Conservation (phyloP, 2,888 invertebrate species). For the Conops quadrifasciatus region DNA sequence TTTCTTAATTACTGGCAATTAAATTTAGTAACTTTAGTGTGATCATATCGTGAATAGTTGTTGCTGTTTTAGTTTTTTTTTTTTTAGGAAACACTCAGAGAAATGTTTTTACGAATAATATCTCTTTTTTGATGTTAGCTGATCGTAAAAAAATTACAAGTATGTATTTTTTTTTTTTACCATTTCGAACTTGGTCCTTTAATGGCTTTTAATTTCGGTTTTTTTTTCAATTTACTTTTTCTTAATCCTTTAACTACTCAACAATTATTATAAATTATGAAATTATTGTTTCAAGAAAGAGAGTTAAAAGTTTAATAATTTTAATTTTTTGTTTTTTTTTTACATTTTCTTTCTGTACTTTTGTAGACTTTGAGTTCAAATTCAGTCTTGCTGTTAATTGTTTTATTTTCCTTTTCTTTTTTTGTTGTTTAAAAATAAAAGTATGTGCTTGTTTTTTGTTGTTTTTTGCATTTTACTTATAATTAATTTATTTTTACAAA, state of each 20-base stretch:
- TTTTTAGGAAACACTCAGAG: constrained; percentile 30
- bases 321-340: neutral
- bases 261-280: too few relatives aligned
- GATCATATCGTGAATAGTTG: constrained; percentile 9
- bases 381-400: constrained; percentile 42
- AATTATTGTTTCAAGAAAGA: too few relatives aligned
- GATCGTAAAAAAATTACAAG: neutral
- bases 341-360: neutral
- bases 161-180: neutral
- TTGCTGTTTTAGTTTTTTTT: constrained; percentile 21
- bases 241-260: too few relatives aligned
- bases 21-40: constrained; percentile 9
- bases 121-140: neutral
- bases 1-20: neutral
- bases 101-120: neutral
- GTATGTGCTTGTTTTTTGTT: constrained; percentile 14
- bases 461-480: constrained; percentile 23
- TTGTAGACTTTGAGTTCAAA: constrained; percentile 46
- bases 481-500: constrained; percentile 10
- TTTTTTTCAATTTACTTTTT: neutral
- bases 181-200: constrained; percentile 1
- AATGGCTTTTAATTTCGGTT: constrained; percentile 6
- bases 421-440: constrained; percentile 12
- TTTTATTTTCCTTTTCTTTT: neutral
- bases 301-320: too few relatives aligned